These are phyloP conservation scores for Polylopha cassiicola DNA, from an alignment of 2,888 invertebrate species.

Conservation along the genomic window DNA sequence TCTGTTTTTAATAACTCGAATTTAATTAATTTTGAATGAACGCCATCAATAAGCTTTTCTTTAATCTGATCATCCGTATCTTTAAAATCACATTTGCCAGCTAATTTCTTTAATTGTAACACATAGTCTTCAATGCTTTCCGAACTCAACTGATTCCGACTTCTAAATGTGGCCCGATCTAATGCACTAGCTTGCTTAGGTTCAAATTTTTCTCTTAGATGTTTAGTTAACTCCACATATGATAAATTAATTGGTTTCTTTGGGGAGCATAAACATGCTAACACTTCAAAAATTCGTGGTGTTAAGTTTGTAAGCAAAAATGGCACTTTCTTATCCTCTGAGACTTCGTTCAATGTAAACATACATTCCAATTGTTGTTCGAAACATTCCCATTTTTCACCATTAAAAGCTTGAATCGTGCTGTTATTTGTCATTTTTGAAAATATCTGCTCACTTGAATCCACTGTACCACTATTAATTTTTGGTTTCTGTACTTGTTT, in stretches of 20 bases:
- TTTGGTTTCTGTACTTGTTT: not conserved
- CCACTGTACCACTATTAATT: not conserved
- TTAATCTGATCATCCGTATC: conserved; percentile 24
- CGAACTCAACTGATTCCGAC: conserved; percentile 11
- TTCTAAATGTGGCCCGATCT: conserved; percentile 12
- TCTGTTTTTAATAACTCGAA: conserved; percentile 16
- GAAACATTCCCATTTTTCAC: not conserved
- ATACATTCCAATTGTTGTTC: conserved; percentile 20
- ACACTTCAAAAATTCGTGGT: not conserved
- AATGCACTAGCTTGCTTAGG: not conserved
- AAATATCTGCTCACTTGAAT: not conserved
- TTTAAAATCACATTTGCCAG: conserved; percentile 20
- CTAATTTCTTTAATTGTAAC: conserved; percentile 14
- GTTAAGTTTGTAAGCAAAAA: not conserved
- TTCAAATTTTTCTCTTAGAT: not conserved
- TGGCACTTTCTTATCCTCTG: not conserved
- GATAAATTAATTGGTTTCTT: not conserved
- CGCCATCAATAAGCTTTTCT: conserved; percentile 24
- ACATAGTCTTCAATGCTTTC: conserved; percentile 23
- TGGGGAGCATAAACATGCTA: conserved; percentile 1
- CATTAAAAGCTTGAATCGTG: not conserved
- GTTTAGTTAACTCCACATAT: not conserved
- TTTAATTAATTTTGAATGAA: conserved; percentile 10
- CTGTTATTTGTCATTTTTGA: not conserved
- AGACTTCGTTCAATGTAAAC: conserved; percentile 20